Conservation (phyloP, 2,797 vertebrate species). For the Corythornis leucogaster region DNA sequence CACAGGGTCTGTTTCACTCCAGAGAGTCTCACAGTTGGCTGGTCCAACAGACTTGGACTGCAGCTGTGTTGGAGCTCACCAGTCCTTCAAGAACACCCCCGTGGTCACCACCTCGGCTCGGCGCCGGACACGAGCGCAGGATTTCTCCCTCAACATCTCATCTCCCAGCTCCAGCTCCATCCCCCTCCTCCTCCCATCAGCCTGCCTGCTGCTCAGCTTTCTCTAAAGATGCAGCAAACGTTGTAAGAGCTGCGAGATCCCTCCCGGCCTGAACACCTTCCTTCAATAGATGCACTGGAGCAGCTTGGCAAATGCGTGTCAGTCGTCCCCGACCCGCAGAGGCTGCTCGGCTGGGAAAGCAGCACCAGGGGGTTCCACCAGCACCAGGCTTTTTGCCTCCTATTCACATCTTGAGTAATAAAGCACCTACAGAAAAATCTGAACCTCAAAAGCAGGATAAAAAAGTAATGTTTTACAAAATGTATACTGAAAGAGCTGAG, state of each 20-base stretch:
- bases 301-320: background rate
- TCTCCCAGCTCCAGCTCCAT: background rate
- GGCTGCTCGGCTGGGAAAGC: background rate
- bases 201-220: background rate
- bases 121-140: background rate
- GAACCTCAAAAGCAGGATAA: background rate
- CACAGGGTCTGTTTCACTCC: fast-evolving
- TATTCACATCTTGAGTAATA: background rate
- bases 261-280: background rate
- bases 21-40: background rate
- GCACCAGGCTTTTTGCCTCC: background rate
- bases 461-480: background rate
- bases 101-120: background rate
- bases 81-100: background rate
- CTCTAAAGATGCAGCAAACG: background rate
- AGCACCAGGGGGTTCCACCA: background rate
- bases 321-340: background rate
- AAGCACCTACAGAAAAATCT: background rate
- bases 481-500: background rate
- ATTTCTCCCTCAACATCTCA: background rate
- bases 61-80: background rate
- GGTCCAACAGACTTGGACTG: background rate
- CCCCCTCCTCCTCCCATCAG: background rate
- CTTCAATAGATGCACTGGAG: background rate
- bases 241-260: background rate